A percentile compares a stretch with the other conserved stretches of the same genome.
phyloP scores from a whole-genome alignment of 2,797 vertebrate genomes.

The Eulemur coronatus region DNA sequence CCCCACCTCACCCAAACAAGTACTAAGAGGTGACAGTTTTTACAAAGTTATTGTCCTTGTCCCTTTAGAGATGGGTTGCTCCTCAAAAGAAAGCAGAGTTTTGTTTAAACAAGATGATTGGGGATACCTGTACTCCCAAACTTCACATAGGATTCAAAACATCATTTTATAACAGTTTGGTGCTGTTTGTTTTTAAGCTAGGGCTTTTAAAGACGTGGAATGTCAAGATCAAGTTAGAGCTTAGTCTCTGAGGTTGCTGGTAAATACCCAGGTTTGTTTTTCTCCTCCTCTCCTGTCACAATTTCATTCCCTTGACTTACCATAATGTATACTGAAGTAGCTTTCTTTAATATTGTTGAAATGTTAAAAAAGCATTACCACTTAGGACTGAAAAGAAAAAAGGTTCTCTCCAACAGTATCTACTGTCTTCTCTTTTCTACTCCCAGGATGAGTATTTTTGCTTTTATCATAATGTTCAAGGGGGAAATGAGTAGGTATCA shows the following conservation, averaged over 20 bases:
- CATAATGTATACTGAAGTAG: conserved; percentile 10
- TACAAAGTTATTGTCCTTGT: neutral
- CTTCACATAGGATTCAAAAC: neutral
- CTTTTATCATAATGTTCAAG: neutral
- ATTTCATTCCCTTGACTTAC: conserved; percentile 8
- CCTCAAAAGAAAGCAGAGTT: neutral
- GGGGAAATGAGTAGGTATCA: neutral
- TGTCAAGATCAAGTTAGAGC: neutral
- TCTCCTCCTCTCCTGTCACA: neutral
- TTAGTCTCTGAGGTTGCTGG: neutral
- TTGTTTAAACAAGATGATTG: neutral
- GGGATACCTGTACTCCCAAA: neutral
- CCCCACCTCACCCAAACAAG: neutral
- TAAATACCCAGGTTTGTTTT: conserved; percentile 1
- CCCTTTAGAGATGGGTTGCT: neutral
- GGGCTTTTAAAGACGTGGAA: conserved; percentile 21
- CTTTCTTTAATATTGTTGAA: conserved; percentile 32
- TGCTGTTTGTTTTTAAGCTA: conserved; percentile 15
- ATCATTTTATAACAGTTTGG: neutral
- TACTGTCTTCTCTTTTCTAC: neutral
- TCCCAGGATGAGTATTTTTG: conserved; percentile 22
- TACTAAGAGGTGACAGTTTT: neutral
- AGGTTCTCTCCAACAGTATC: neutral
- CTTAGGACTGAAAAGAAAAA: conserved; percentile 6
- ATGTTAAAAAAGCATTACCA: conserved; percentile 4